phyloP scores from a whole-genome alignment of 2,797 vertebrate species.

The Distichodus sexfasciatus region DNA sequence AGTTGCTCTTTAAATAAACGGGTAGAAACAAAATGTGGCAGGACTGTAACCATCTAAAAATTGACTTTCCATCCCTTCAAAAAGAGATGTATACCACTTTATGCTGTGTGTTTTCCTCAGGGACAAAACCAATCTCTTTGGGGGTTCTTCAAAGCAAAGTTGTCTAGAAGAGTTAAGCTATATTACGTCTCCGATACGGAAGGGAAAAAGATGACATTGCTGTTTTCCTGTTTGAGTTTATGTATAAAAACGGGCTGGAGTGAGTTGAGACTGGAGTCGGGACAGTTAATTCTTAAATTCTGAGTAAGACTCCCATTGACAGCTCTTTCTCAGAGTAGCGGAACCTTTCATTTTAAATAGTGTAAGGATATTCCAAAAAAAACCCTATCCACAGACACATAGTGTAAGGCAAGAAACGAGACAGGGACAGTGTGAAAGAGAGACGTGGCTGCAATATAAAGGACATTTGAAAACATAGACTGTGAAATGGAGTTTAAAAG shows the following conservation, averaged over 20 bases:
- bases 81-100: no score
- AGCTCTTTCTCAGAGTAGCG: slow-evolving; percentile 36
- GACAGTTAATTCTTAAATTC: slow-evolving; percentile 22
- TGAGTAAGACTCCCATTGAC: slow-evolving; percentile 20
- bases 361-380: slow-evolving; percentile 35
- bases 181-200: no score
- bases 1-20: no score
- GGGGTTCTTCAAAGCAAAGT: no score
- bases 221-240: background rate
- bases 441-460: background rate
- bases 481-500: background rate
- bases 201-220: background rate
- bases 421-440: background rate
- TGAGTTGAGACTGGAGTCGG: background rate
- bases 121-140: no score
- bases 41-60: no score
- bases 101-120: no score
- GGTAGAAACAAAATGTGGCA: no score
- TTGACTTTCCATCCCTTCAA: no score
- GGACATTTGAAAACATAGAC: background rate
- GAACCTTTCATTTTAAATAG: slow-evolving; percentile 51
- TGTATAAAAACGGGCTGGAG: background rate
- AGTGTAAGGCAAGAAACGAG: slow-evolving; percentile 17
- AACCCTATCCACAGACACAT: slow-evolving; percentile 15
- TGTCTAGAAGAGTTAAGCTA: no score